These are phyloP conservation scores for Colletes collaris DNA, from an alignment of 2,888 invertebrate genomes.

Conservation along the genomic window DNA sequence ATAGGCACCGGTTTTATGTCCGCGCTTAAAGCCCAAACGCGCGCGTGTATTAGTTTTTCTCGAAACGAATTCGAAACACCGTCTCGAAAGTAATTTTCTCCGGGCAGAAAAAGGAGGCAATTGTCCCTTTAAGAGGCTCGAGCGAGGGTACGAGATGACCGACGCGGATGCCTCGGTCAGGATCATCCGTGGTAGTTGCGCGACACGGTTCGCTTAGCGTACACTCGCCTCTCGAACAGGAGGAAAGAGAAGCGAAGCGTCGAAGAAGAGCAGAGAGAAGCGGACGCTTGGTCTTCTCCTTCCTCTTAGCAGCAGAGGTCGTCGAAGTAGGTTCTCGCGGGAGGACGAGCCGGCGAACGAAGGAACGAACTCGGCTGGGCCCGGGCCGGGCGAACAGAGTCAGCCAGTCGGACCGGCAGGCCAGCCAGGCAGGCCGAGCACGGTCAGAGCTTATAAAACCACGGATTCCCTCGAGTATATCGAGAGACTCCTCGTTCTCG, in stretches of 20 bases:
- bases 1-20: too few relatives aligned
- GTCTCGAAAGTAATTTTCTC: too few relatives aligned
- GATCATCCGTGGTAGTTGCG: neutral
- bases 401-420: neutral
- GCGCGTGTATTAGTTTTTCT: too few relatives aligned
- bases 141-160: neutral
- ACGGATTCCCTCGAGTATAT: constrained; percentile 68
- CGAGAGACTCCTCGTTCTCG: constrained; percentile 64
- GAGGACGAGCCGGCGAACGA: neutral
- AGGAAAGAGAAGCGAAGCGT: neutral
- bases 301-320: constrained; percentile 8
- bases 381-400: neutral
- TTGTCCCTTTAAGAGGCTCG: neutral
- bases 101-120: constrained; percentile 6
- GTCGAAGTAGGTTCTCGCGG: constrained; percentile 19
- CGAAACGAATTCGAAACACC: too few relatives aligned
- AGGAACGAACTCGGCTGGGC: neutral
- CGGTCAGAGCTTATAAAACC: constrained; percentile 56
- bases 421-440: constrained; percentile 40
- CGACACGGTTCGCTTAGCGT: constrained; percentile 12
- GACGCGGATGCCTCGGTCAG: too few relatives aligned
- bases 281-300: neutral
- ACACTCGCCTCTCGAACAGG: neutral
- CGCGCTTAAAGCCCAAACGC: too few relatives aligned
- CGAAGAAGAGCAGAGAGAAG: too few relatives aligned